A percentile compares a stretch with the other conserved stretches of the same genome.
phyloP scores from a whole-genome alignment of 1,140 invertebrate genomes.

The Dendroctonus valens region DNA sequence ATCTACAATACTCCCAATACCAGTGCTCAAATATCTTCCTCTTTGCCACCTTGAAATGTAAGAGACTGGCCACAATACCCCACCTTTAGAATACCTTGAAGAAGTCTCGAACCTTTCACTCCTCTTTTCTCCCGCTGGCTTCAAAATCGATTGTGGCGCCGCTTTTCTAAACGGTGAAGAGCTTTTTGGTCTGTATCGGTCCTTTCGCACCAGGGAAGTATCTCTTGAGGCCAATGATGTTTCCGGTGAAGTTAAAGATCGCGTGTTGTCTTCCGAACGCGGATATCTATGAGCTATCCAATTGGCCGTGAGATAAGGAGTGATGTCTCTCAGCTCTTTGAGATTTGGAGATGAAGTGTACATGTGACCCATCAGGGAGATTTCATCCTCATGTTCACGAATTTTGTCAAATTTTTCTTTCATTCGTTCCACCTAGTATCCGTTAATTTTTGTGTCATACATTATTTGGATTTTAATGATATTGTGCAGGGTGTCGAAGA shows the following conservation, averaged over 20 bases:
- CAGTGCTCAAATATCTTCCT: no score
- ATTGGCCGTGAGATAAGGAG: constrained; percentile 70
- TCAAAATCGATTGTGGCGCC: neutral
- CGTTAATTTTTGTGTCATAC: neutral
- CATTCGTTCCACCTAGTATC: constrained; percentile 59
- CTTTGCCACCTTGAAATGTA: no score
- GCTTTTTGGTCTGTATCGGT: constrained; percentile 48
- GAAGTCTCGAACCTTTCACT: constrained; percentile 24
- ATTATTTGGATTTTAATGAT: no score
- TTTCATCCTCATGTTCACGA: constrained; percentile 51
- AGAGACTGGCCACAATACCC: constrained; percentile 18
- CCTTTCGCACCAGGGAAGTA: constrained; percentile 43
- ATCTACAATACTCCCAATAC: no score
- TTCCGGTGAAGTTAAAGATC: constrained; percentile 59
- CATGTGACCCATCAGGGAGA: constrained; percentile 73
- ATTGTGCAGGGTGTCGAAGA: no score
- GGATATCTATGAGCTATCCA: constrained; percentile 78
- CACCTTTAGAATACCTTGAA: constrained; percentile 34
- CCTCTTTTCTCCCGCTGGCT: constrained; percentile 3
- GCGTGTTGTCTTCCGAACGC: constrained; percentile 61
- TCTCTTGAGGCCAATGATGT: constrained; percentile 47
- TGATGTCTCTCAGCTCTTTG: constrained; percentile 71
- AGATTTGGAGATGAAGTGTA: constrained; percentile 79
- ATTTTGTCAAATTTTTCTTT: constrained; percentile 65
- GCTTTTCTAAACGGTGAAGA: constrained; percentile 48